Evolutionary conservation across 2,113 vertebrate genomes (phyloP).

Genomic region (Pterocles burchelli): DNA sequence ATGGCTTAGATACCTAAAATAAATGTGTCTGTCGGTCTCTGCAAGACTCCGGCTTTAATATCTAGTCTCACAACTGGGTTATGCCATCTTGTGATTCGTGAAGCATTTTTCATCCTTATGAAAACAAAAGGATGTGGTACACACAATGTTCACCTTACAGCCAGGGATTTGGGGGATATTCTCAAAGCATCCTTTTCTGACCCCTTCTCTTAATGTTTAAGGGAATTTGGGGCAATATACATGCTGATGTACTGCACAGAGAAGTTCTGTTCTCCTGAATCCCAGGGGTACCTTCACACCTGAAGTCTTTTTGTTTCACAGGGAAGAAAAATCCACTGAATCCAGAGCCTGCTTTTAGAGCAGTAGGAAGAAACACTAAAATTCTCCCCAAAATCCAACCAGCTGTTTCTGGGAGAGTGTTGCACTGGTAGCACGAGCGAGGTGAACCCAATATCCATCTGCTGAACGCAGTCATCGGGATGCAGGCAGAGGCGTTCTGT

Average conservation of each 20-base stretch:
- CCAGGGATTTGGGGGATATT: neutral
- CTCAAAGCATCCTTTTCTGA: neutral
- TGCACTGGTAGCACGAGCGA: neutral
- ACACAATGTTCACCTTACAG: accelerated
- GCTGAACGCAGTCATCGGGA: accelerated
- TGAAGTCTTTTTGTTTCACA: neutral
- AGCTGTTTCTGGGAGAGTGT: too few species aligned
- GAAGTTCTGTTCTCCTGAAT: neutral
- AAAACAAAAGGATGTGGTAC: neutral
- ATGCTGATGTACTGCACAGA: neutral
- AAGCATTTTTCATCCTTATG: neutral
- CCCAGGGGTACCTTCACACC: neutral
- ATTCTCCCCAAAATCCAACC: too few species aligned
- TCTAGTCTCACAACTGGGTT: accelerated
- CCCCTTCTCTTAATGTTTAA: neutral
- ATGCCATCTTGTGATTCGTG: accelerated
- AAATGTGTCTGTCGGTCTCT: neutral
- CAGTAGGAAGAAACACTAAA: neutral
- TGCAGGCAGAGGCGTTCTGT: neutral
- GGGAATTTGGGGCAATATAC: neutral
- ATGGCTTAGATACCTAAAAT: neutral
- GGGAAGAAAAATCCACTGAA: neutral
- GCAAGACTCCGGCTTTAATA: accelerated
- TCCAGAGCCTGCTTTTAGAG: neutral
- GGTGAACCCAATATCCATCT: neutral